A percentile compares a stretch with the other conserved stretches of the same genome.
phyloP scores from a whole-genome alignment of 2,888 invertebrate genomes.

The Meandrusa payeni region DNA sequence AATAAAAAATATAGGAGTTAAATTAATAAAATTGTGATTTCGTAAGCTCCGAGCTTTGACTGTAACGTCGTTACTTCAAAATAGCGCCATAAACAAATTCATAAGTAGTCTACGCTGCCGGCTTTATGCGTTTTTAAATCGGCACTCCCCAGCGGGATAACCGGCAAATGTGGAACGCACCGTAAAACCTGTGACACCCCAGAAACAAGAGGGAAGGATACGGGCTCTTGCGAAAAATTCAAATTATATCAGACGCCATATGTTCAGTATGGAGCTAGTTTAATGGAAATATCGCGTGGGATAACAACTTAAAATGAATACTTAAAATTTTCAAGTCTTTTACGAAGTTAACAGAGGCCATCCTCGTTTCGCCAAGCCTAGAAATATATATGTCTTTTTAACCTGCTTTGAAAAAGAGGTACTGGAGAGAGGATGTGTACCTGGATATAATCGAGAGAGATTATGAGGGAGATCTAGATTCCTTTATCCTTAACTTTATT shows the following conservation, averaged over 20 bases:
- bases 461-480: too few relatives aligned
- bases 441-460: too few relatives aligned
- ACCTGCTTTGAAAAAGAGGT: too few relatives aligned
- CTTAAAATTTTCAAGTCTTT: too few relatives aligned
- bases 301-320: too few relatives aligned
- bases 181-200: conserved; percentile 66
- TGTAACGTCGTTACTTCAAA: conserved; percentile 49
- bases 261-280: conserved; percentile 19
- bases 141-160: conserved; percentile 55
- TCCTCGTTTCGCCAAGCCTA: too few relatives aligned
- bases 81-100: conserved; percentile 78
- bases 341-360: too few relatives aligned
- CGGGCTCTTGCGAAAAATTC: conserved; percentile 31
- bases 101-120: conserved; percentile 73
- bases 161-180: conserved; percentile 69
- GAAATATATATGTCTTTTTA: too few relatives aligned
- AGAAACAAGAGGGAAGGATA: conserved; percentile 47
- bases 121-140: conserved; percentile 75
- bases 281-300: too few relatives aligned
- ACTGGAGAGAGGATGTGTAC: too few relatives aligned
- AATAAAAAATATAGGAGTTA: conserved; percentile 54
- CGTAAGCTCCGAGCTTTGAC: conserved; percentile 50
- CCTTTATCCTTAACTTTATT: too few relatives aligned
- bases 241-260: conserved; percentile 28
- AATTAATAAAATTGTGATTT: conserved; percentile 66